Base-by-base conservation (phyloP, 1,140 invertebrate species). In the Hermatobates lingyangjiaoensis region DNA sequence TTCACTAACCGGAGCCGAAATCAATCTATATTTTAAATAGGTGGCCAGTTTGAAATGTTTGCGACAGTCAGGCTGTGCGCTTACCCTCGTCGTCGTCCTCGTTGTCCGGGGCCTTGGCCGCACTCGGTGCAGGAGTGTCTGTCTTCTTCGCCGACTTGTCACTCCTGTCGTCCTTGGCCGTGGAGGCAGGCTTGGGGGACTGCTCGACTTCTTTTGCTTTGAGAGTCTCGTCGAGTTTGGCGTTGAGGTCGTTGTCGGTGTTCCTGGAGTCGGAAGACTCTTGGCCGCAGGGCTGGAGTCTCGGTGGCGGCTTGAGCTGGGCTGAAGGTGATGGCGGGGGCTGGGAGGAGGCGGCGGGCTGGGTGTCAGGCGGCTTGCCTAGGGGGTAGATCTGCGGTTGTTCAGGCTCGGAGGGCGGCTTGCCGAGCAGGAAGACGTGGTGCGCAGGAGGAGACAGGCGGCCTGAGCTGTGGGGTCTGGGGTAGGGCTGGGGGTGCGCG, bases 1-100 rank as follows among this genome's bases (percentile, higher is more conserved):
- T n/a, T n/a, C n/a, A n/a, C n/a, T n/a, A n/a, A n/a, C n/a, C n/a
- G n/a, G n/a, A n/a, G n/a, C n/a, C n/a, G n/a, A n/a, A n/a, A n/a
- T n/a, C n/a, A n/a, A n/a, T n/a, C n/a, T n/a, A n/a, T n/a, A n/a
- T n/a, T n/a, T n/a, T n/a, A n/a, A n/a, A n/a, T n/a, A n/a, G n/a
- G n/a, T n/a, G n/a, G 20, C 42, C 12, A 45, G 7, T 12, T 15
- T 12, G 21, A 10, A 45, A 20, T 12, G 12, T 20, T 7, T 15
- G 21, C 7, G 21, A 15, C 20, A 21, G 10, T 21, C 21, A 12
- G 10, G 10, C 7, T 20, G 7, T 12, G 26, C 20, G n/a, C 40
- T 52, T 45, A 55, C 53, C 54, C 30, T 56, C 54, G 40, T 53
- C 51, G 47, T 56, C 48, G 30, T 53, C 51, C 40, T 56, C 51